phyloP scores from a whole-genome alignment of 1,140 invertebrate genomes.

The Vollenhovia emeryi region DNA sequence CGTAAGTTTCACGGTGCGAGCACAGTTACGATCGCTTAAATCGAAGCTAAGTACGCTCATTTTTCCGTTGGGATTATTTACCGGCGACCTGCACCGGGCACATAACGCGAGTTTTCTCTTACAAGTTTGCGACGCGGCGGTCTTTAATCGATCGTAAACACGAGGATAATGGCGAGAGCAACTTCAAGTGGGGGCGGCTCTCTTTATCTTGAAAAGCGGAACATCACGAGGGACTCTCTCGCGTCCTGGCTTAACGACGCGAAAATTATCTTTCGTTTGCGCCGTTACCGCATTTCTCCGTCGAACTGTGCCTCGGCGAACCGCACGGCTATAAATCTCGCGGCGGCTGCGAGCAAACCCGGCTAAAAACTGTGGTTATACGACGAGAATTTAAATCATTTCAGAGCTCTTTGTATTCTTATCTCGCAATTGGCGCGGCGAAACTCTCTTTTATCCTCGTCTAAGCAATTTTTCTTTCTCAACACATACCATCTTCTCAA shows the following conservation, averaged over 20 bases:
- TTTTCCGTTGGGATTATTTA: constrained; percentile 58
- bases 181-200: neutral
- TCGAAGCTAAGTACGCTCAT: neutral
- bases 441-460: neutral
- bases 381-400: constrained; percentile 44
- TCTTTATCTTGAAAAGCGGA: constrained; percentile 53
- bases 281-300: constrained; percentile 48
- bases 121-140: neutral
- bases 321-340: constrained; percentile 34
- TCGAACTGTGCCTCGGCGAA: neutral
- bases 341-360: constrained; percentile 5
- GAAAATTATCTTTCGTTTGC: constrained; percentile 48
- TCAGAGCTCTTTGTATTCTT: constrained; percentile 20
- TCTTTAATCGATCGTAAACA: constrained; percentile 62
- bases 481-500: neutral
- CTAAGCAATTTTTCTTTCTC: neutral
- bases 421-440: constrained; percentile 26
- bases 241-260: constrained; percentile 30
- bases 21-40: constrained; percentile 25
- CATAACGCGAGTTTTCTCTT: constrained; percentile 9
- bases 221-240: constrained; percentile 26
- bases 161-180: constrained; percentile 36
- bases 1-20: neutral
- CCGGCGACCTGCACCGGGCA: neutral
- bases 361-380: constrained; percentile 27